These are phyloP conservation scores for Percopsis transmontana DNA, from an alignment of 2,113 vertebrate species.

Conservation along the genomic window DNA sequence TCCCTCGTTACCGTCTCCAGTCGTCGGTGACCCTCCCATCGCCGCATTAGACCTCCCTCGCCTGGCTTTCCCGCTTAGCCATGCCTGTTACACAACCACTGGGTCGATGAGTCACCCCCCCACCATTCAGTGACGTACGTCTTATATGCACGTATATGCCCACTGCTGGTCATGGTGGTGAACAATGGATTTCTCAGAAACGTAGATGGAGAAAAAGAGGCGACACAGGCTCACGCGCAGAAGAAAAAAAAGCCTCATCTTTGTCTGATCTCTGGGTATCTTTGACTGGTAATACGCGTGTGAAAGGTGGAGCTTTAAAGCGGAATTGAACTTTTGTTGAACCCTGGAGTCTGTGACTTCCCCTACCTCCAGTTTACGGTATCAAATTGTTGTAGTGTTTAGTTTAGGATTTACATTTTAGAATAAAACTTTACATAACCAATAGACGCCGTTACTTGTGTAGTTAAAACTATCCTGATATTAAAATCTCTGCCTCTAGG, in stretches of 20 bases:
- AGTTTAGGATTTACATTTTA: no score
- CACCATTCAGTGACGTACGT: conserved; percentile 51
- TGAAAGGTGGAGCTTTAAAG: no score
- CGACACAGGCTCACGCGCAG: neutral
- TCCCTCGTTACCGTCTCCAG: neutral
- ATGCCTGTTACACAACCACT: conserved; percentile 59
- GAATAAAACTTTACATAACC: no score
- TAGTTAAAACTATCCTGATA: no score
- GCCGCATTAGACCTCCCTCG: conserved; percentile 32
- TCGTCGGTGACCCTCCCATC: conserved; percentile 5
- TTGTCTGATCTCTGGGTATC: conserved; percentile 16
- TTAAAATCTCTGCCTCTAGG: no score
- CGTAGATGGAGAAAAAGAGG: conserved; percentile 40
- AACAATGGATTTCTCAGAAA: conserved; percentile 46
- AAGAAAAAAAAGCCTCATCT: neutral
- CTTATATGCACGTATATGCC: conserved; percentile 35
- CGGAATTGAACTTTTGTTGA: no score
- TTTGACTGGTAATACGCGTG: no score
- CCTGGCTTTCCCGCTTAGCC: conserved; percentile 35
- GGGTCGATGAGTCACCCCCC: conserved; percentile 70
- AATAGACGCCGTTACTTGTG: no score
- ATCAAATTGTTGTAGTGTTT: no score
- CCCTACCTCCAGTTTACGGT: no score
- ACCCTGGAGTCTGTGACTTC: no score
- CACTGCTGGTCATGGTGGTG: conserved; percentile 41